Conservation (phyloP, 2,113 vertebrate species). For the Paratilapia polleni region DNA sequence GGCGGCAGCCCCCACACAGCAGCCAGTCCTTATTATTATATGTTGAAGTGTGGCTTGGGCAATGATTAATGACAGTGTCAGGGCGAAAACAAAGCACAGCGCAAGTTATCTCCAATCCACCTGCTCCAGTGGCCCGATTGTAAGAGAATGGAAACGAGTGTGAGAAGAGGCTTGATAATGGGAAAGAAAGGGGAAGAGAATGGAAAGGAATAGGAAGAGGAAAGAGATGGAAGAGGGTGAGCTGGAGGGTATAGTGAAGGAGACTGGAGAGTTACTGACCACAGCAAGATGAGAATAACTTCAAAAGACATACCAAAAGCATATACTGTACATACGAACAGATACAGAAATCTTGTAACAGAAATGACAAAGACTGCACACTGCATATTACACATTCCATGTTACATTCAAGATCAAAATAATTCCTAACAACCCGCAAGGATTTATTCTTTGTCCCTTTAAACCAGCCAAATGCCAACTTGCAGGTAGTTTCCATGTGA, state of each 20-base stretch:
- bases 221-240: neutral
- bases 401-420: constrained; percentile 50
- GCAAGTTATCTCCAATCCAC: constrained; percentile 99
- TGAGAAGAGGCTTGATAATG: constrained; percentile 87
- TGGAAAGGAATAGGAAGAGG: constrained; percentile 81
- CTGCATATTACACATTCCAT: constrained; percentile 17
- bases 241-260: constrained; percentile 24
- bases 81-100: constrained; percentile 97
- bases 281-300: constrained; percentile 56
- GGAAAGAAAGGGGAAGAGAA: constrained; percentile 78
- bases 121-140: constrained; percentile 93
- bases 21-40: constrained; percentile 99
- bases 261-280: constrained; percentile 47
- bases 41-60: constrained; percentile 98
- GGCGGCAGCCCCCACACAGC: constrained; percentile 91
- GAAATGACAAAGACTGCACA: neutral
- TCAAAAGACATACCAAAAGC: constrained; percentile 13
- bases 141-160: constrained; percentile 90
- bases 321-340: neutral
- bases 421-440: constrained; percentile 40
- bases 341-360: neutral
- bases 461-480: constrained; percentile 61
- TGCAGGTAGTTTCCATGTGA: constrained; percentile 78
- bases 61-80: constrained; percentile 99
- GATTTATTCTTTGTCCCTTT: constrained; percentile 55